Base-by-base conservation (phyloP, 2,113 vertebrate genomes). In the Trogon melanurus region DNA sequence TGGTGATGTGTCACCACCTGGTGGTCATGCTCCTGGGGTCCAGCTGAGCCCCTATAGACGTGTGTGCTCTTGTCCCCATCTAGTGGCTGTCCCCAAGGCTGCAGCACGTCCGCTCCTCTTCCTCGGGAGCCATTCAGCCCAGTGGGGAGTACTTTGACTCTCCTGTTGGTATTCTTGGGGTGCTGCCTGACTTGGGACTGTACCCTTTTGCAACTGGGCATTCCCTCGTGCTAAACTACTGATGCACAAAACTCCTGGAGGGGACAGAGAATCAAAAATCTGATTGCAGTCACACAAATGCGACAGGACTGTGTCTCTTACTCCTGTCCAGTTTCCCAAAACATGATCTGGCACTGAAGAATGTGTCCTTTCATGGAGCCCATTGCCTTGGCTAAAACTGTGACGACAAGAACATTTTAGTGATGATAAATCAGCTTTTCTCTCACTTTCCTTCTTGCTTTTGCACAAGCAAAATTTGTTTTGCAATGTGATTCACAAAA, bases 81-180 rank as follows among this genome's bases (percentile, higher is more conserved):
- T 97, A 97, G 95, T 89, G 95, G 96, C 34, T 86, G 48, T 91
- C 69, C 48, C 86, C 73, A 92, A 45, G 65, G 60, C 78, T 95
- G 91, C 94, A 96, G 9, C 26, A 11, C 5, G 7, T 88, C 36
- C 85, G 48, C 50, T 87, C 47, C 27, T 83, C 69, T 48, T n/a
- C 71, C 64, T 91, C 83, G 23, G 56, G 47, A 25, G 67, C 13
- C 45, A 4, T 11, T 57, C 66, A 53, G 51, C 47, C 81, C 45
- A 22, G 6, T 23, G 34, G 10, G 38, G 20, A 83, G 27, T 3
- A 11, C 50, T 61, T 29, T 14, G 70, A 22, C n/a, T 36, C 38
- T 82, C 48, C 30, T 62, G 14, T 16, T 62, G 75, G 5, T 23
- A 23, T 1, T 76, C 62, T 66, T 44, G 36, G 21, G 22, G 9